Conservation (phyloP, 1,140 invertebrate genomes). For the Pachypsylla venusta region DNA sequence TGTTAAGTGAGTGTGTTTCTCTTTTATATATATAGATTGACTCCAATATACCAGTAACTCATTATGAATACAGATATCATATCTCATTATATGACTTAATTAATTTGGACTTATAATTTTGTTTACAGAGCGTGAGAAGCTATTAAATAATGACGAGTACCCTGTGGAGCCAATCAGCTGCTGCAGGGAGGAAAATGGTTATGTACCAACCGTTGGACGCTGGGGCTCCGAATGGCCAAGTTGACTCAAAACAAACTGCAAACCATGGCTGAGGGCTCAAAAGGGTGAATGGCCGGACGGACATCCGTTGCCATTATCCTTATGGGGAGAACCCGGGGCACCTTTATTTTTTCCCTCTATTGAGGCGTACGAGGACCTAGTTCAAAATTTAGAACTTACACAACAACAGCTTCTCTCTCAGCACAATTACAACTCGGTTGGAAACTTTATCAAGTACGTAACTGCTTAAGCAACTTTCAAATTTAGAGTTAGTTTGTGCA, state of each 20-base stretch:
- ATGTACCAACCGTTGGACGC: slow-evolving; percentile 58
- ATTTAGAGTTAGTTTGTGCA: neutral
- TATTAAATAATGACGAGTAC: slow-evolving; percentile 35
- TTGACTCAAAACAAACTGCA: slow-evolving; percentile 56
- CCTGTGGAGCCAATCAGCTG: slow-evolving; percentile 40
- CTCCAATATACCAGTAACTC: too few species aligned
- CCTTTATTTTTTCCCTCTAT: slow-evolving; percentile 39
- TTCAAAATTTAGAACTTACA: slow-evolving; percentile 52
- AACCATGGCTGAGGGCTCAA: slow-evolving; percentile 15
- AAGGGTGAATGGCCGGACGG: slow-evolving; percentile 38
- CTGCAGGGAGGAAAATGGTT: slow-evolving; percentile 43
- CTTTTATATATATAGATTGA: too few species aligned
- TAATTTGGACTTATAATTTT: slow-evolving; percentile 16
- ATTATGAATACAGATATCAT: too few species aligned
- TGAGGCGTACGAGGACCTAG: slow-evolving; percentile 62
- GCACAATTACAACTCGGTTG: slow-evolving; percentile 72
- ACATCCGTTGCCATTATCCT: slow-evolving; percentile 49
- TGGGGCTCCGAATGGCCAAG: slow-evolving; percentile 83
- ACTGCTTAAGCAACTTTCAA: neutral
- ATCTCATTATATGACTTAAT: too few species aligned
- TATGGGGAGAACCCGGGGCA: slow-evolving; percentile 39
- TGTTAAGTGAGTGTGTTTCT: too few species aligned
- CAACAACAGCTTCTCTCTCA: slow-evolving; percentile 58
- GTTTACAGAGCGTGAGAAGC: slow-evolving; percentile 38
- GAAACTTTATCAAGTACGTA: slow-evolving; percentile 52